Conservation (phyloP, 2,888 invertebrate species). For the Epicampocera succincta region DNA sequence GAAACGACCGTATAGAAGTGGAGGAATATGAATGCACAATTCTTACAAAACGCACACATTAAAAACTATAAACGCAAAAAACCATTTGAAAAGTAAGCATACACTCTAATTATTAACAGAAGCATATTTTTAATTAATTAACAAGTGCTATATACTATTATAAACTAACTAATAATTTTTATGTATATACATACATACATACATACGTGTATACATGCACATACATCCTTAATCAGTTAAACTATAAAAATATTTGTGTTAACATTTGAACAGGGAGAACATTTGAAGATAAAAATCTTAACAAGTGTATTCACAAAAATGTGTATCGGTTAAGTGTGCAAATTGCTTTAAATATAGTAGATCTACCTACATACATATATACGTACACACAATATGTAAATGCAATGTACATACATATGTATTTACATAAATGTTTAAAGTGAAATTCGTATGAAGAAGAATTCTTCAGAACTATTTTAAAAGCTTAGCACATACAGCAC, state of each 20-base stretch:
- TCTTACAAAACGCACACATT: slow-evolving; percentile 49
- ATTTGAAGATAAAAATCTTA: neutral
- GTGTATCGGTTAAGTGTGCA: no score
- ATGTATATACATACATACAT: neutral
- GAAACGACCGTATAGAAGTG: slow-evolving; percentile 86
- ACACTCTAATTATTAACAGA: slow-evolving; percentile 47
- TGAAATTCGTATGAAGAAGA: no score
- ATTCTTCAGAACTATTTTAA: no score
- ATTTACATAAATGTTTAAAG: no score
- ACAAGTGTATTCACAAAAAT: no score
- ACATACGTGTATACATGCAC: slow-evolving; percentile 31
- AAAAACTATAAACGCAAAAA: slow-evolving; percentile 55
- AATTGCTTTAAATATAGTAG: no score
- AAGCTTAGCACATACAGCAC: no score
- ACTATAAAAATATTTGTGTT: slow-evolving; percentile 24
- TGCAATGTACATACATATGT: no score
- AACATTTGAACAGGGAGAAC: slow-evolving; percentile 24
- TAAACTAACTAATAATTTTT: neutral
- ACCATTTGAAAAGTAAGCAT: slow-evolving; percentile 56
- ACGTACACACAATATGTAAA: no score
- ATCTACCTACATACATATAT: no score
- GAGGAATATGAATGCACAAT: slow-evolving; percentile 57
- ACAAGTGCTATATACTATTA: slow-evolving; percentile 39
- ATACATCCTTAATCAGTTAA: neutral
- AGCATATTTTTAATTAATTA: slow-evolving; percentile 44